Evolutionary conservation across 2,797 vertebrate genomes (phyloP), one percentile per base, ranked within the genome.

Genomic region (Pogonophryne albipinna): DNA sequence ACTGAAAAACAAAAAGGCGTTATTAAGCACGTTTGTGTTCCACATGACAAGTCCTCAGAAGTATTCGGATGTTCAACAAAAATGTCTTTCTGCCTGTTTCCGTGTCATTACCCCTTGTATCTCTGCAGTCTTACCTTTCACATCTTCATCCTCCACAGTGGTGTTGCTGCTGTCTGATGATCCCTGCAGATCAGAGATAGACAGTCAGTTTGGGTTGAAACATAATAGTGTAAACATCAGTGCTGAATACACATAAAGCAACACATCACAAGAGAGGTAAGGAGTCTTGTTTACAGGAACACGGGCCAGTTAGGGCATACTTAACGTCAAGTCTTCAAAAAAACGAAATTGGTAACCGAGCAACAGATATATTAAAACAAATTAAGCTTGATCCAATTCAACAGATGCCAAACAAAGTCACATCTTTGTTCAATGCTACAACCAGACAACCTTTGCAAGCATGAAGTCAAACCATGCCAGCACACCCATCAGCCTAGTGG

Each of bases 121-220:
- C 10, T 52, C 3, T 53, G 47, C 10, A 1, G 41, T 76, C 91
- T 88, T 93, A 99, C 98, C 98, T 97, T 99, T 99, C 57, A 98
- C 97, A 74, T 99, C 98, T 88, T 99, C 98, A 0, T 99, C 98
- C 91, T 99, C 98, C 85, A 98, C 97, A 8, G 97, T 99, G 87
- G 98, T 97, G 92, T 97, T 99, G 93, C 98, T 97, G 94, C 98
- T 99, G 91, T 99, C 98, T 0, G 98, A 98, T 0, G 98, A 99
- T 83, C 99, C 98, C 98, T 99, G 92, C 53, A 80, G 85, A 83
- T 60, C 71, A 86, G 72, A 91, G 47, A 80, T 0, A 75, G 5
- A 71, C 27, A 10, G 79, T 82, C 27, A 88, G 74, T 45, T 17
- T 56, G 23, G 16, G 44, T 27, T 52, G 2, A 45, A 44, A 27